A percentile compares a stretch with the other conserved stretches of the same genome.
These are phyloP conservation scores for Muscidifurax raptorellus DNA, from an alignment of 1,140 invertebrate species.

Conservation along the genomic window DNA sequence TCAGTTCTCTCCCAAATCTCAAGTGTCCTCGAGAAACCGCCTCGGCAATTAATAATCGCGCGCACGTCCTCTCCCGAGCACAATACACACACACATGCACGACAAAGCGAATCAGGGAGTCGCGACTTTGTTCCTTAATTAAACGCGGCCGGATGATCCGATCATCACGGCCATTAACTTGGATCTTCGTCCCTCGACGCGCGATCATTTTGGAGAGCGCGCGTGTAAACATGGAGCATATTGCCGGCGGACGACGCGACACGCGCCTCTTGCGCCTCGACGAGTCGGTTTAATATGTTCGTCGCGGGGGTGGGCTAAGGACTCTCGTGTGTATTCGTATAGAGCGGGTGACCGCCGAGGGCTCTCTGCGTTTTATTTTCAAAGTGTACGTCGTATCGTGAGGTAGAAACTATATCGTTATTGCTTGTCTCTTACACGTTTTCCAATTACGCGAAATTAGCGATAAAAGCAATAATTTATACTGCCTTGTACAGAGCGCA, in stretches of 20 bases:
- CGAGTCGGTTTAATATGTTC: not conserved
- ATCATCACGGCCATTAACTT: slow-evolving; percentile 18
- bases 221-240: slow-evolving; percentile 36
- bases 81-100: not conserved
- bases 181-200: not conserved
- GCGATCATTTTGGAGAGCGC: not conserved
- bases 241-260: slow-evolving; percentile 3
- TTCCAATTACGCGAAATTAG: too few species aligned
- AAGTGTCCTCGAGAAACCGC: not conserved
- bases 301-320: too few species aligned
- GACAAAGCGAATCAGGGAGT: not conserved
- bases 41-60: not conserved
- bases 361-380: too few species aligned
- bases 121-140: slow-evolving; percentile 1
- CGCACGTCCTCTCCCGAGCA: not conserved
- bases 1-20: not conserved
- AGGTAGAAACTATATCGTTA: too few species aligned
- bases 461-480: too few species aligned
- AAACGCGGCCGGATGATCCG: slow-evolving; percentile 10
- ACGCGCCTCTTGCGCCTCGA: not conserved
- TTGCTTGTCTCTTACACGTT: too few species aligned
- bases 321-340: too few species aligned
- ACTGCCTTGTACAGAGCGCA: too few species aligned
- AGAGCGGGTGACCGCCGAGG: too few species aligned
- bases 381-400: too few species aligned